Conservation (phyloP, 2,113 vertebrate species). For the Sceloporus undulatus region DNA sequence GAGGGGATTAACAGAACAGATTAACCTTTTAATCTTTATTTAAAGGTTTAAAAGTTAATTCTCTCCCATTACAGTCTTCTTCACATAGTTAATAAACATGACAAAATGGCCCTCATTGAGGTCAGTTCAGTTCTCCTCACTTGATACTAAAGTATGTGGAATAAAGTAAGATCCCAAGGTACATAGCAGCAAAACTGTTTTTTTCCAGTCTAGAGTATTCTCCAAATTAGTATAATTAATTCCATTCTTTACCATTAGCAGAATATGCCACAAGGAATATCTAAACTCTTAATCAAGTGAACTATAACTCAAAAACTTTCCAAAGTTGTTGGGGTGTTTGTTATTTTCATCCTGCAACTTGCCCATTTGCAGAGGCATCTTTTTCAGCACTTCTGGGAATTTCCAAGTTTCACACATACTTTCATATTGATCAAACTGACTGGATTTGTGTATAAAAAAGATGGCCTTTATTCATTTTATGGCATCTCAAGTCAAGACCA, state of each 20-base stretch:
- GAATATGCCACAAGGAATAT: background rate
- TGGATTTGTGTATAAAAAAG: constrained; percentile 6
- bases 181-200: background rate
- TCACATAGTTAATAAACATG: background rate
- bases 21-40: background rate
- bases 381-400: constrained; percentile 3
- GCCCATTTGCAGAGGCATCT: constrained; percentile 15
- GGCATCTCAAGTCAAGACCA: background rate
- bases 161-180: background rate
- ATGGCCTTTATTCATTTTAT: background rate
- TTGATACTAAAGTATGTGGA: background rate
- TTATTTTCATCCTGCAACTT: background rate
- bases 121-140: background rate
- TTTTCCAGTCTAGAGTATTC: background rate
- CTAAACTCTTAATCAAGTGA: background rate
- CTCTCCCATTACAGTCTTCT: background rate
- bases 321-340: background rate
- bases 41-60: background rate
- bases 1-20: background rate
- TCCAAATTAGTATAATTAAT: too few relatives aligned
- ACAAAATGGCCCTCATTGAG: background rate
- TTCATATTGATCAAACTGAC: constrained; percentile 9
- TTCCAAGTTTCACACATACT: constrained; percentile 22
- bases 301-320: background rate
- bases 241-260: background rate